Evolutionary conservation across 1,140 invertebrate species (phyloP), one percentile per base, ranked within the genome.

Genomic region (Anoplophora glabripennis): DNA sequence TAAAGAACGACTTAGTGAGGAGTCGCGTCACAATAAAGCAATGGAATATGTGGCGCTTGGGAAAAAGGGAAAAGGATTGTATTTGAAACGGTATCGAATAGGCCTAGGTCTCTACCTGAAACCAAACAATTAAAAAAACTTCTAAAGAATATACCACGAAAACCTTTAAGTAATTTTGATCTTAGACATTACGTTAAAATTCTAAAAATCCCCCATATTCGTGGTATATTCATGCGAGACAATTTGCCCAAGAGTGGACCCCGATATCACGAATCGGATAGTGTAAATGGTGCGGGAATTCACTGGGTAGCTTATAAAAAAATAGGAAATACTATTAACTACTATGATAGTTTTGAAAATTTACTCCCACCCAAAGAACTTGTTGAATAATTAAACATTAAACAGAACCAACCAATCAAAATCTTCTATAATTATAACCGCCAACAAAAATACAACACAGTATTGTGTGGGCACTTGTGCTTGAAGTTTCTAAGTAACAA

Each of bases 221-320:
- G 72, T 60, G 73, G 72, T 18, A 67, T 75, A 3, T 75, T 66
- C 58, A 73, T 73, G 73, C 64, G 65, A 37, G 61, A 73, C 62
- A 58, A 15, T 54, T 61, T 75, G 59, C 70, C 71, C 14, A 61
- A 52, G 7, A 58, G 48, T 41, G 36, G 36, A 15, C 48, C 70
- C 14, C 41, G 40, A 33, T 42, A 44, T 47, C 57, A 63, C 44
- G 71, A 76, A 71, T 70, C 68, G 58, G 72, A 75, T 62, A 48
- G 45, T 42, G 51, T 21, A 12, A 42, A 61, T 18, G 69, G 70
- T 49, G 8, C 36, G 54, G 68, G 73, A 48, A 73, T 71, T 40
- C 72, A 75, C 68, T 75, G 72, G 72, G 71, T 74, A 65, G 69
- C 71, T 37, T 73, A 72, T 59, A 66, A 63, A 37, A 75, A 75